These are phyloP conservation scores for Ptychochromis oligacanthus DNA, from an alignment of 2,113 vertebrate genomes.

Conservation along the genomic window DNA sequence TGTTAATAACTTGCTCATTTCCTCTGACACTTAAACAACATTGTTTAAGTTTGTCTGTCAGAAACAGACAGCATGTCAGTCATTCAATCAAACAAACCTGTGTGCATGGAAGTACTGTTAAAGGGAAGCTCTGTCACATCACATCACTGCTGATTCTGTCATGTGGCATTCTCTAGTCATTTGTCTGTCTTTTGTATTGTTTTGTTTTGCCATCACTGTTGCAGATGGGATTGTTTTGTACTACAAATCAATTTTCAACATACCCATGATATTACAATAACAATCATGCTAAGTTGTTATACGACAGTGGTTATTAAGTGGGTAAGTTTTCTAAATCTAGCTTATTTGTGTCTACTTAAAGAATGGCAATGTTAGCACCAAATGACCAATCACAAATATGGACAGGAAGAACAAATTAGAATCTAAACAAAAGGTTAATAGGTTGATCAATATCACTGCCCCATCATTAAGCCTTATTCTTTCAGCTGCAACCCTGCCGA, in stretches of 20 bases:
- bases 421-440: not conserved
- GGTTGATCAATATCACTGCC: not conserved
- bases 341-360: not conserved
- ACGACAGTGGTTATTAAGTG: not conserved
- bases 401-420: not conserved
- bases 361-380: not conserved
- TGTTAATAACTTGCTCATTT: not conserved
- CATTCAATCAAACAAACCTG: slow-evolving; percentile 27
- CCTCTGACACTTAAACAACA: not conserved
- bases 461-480: not conserved
- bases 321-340: not conserved
- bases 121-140: slow-evolving; percentile 21
- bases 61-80: slow-evolving; percentile 18
- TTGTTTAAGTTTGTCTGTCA: too few relatives aligned
- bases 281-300: not conserved
- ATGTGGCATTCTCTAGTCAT: slow-evolving; percentile 6
- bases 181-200: not conserved
- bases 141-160: slow-evolving; percentile 4
- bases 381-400: slow-evolving; percentile 1
- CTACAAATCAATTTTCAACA: not conserved
- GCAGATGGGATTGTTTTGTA: not conserved
- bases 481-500: not conserved
- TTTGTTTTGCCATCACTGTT: not conserved
- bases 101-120: not conserved
- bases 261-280: too few relatives aligned